These are phyloP conservation scores for Harpagoxenus sublaevis DNA, from an alignment of 2,888 invertebrate genomes.

Conservation along the genomic window DNA sequence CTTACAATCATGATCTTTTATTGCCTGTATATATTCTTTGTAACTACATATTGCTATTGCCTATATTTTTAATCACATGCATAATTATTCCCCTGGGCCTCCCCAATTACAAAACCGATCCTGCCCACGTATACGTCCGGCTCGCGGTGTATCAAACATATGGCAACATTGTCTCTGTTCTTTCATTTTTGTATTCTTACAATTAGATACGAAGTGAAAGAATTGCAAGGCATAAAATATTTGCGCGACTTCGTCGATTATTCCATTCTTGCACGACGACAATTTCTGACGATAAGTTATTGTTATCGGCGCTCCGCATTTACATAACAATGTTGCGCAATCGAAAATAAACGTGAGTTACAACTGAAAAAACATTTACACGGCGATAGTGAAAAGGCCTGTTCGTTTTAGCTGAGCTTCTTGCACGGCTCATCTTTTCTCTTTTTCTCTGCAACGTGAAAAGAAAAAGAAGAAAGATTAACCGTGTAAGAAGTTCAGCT, in stretches of 20 bases:
- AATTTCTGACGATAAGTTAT: constrained; percentile 47
- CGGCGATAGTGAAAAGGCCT: no score
- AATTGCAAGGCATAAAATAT: constrained; percentile 7
- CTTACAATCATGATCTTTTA: neutral
- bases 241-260: neutral
- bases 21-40: neutral
- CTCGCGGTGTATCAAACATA: neutral
- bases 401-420: no score
- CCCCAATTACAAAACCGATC: neutral
- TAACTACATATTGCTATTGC: neutral
- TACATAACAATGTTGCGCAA: constrained; percentile 39
- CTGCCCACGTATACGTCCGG: neutral
- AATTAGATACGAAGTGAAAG: neutral
- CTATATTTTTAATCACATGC: neutral
- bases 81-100: neutral
- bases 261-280: neutral
- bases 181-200: neutral
- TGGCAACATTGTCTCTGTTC: neutral
- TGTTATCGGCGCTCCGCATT: constrained; percentile 26
- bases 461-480: no score
- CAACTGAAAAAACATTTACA: constrained; percentile 34
- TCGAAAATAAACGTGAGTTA: constrained; percentile 27
- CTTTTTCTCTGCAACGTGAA: no score
- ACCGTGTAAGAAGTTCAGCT: no score
- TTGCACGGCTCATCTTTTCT: no score